phyloP scores from a whole-genome alignment of 2,797 vertebrate species.

The Tapirus indicus region DNA sequence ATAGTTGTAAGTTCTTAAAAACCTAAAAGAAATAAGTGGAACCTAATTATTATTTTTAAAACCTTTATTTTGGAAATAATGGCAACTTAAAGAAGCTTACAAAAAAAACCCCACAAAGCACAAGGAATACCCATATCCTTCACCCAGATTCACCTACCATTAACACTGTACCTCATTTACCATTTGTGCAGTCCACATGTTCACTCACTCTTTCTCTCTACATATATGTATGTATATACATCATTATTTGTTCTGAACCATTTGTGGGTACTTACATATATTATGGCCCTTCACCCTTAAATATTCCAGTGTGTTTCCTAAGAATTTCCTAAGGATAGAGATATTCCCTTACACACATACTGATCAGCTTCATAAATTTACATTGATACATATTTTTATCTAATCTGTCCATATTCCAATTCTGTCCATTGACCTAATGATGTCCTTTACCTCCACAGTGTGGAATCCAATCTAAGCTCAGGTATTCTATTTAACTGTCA shows the following conservation, averaged over 20 bases:
- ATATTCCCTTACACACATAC: neutral
- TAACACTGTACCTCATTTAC: neutral
- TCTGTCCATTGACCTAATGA: neutral
- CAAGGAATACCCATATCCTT: neutral
- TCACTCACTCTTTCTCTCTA: neutral
- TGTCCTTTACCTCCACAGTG: neutral
- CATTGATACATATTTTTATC: neutral
- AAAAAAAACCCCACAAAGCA: neutral
- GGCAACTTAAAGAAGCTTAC: constrained; percentile 30
- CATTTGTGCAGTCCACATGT: neutral
- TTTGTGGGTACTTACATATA: neutral
- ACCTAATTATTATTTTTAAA: constrained; percentile 39
- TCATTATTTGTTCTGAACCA: neutral
- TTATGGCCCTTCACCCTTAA: neutral
- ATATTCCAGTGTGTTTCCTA: neutral
- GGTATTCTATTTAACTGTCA: neutral
- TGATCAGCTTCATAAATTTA: neutral
- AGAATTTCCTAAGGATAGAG: constrained; percentile 36
- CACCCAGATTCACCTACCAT: neutral
- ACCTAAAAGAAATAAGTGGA: constrained; percentile 89
- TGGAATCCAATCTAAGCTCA: neutral
- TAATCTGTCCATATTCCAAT: neutral
- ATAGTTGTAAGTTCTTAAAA: constrained; percentile 98
- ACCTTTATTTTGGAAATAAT: constrained; percentile 34
- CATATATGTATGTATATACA: neutral